Conservation (phyloP, 2,888 invertebrate species). For the Andrena bicolor region DNA sequence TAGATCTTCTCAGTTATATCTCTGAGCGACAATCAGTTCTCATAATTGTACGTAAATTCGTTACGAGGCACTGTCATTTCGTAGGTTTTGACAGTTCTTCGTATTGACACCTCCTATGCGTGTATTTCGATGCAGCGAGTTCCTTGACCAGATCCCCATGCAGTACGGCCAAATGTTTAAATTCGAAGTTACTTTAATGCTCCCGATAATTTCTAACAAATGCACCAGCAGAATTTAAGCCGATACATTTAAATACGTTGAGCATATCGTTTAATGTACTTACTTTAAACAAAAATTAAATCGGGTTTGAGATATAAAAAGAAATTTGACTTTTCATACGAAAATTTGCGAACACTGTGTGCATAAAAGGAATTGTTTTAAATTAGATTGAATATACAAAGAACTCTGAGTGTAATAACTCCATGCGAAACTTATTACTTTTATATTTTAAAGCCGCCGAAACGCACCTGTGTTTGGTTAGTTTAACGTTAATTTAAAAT, state of each 20-base stretch:
- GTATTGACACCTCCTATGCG: constrained; percentile 53
- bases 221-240: neutral
- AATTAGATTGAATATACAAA: neutral
- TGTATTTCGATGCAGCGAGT: constrained; percentile 26
- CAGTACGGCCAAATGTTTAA: constrained; percentile 27
- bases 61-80: constrained; percentile 39
- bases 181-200: constrained; percentile 47
- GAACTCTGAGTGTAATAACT: neutral
- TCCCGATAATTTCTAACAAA: neutral
- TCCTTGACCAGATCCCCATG: constrained; percentile 29
- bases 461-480: neutral
- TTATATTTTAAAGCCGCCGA: no score
- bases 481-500: neutral
- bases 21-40: constrained; percentile 12
- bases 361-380: no score
- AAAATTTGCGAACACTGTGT: no score
- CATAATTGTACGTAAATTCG: constrained; percentile 15
- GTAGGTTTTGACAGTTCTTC: constrained; percentile 64
- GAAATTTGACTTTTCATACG: no score
- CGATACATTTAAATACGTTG: neutral
- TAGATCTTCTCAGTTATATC: constrained; percentile 1
- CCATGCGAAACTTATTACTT: neutral
- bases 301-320: no score
- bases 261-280: neutral
- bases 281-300: no score